Conservation (phyloP, 2,113 vertebrate species). For the Edolisoma coerulescens region DNA sequence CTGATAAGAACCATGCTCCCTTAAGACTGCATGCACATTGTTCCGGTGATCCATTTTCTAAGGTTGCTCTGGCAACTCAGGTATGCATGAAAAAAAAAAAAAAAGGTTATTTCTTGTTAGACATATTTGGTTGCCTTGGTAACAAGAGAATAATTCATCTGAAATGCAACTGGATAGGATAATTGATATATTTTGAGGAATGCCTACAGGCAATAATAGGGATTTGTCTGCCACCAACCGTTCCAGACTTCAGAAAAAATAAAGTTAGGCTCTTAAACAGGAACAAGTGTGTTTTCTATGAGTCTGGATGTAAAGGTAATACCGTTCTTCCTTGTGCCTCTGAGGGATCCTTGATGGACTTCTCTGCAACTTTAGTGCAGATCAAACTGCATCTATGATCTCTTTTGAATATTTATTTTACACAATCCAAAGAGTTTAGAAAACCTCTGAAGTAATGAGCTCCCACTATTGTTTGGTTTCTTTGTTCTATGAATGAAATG, state of each 20-base stretch:
- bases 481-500: constrained; percentile 26
- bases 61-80: constrained; percentile 8
- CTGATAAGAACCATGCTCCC: neutral
- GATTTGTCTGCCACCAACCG: neutral
- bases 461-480: neutral
- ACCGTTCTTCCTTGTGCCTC: neutral
- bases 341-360: neutral
- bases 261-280: neutral
- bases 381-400: constrained; percentile 30
- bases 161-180: constrained; percentile 20
- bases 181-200: constrained; percentile 40
- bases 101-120: neutral
- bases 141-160: constrained; percentile 28
- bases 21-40: accelerated
- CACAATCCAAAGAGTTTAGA: neutral
- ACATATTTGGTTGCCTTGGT: constrained; percentile 13
- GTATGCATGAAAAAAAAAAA: neutral
- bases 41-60: neutral
- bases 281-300: neutral
- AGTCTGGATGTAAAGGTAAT: neutral
- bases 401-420: constrained; percentile 36
- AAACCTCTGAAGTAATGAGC: constrained; percentile 18
- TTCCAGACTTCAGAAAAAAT: neutral
- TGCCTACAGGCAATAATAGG: constrained; percentile 26
- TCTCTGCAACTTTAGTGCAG: neutral